Evolutionary conservation across 2,888 invertebrate species (phyloP), one percentile per base, ranked within the genome.

Genomic region (Magallana nippona): DNA sequence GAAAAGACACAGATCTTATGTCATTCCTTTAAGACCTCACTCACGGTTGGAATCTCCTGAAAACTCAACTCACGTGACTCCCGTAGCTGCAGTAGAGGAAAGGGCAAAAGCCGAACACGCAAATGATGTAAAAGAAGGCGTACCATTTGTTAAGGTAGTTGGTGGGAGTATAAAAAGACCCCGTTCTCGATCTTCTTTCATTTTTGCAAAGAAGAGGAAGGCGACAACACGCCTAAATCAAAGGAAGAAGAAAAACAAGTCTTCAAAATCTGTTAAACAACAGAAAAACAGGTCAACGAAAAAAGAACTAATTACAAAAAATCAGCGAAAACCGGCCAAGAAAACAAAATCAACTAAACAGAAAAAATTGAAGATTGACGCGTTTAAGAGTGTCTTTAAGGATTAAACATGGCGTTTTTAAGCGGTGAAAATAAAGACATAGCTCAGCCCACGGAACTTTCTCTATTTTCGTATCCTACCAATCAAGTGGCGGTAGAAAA

Each of bases 401-500:
- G 19, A 22, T 13, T 63, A 63, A n/a, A 15, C 71, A 44, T 83
- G 80, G 55, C 83, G 1, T 83, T 63, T 44, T 80, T 83, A 44
- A 83, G 82, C 60, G 32, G 22, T 10, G 55, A 60, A 10, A 57
- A 79, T 22, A 83, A 32, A 44, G 58, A 78, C 17, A 83, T 79
- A 19, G 78, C 78, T 5, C 78, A 60, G 32, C 82, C 82, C 8
- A 58, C 19, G 58, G 79, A 79, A 83, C 62, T 83, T 11, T 78
- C 82, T 58, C 77, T 83, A 2, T 83, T 79, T 79, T 55, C 82
- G 3, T 58, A 60, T 27, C 82, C 82, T 55, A 57, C 82, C 15
- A 83, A 83, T 79, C 82, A 83, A 60, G 82, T 82, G 19, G 82
- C 82, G 8, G 81, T 81, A n/a, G 63, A 83, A 56, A 83, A 83